Conservation (phyloP, 2,113 vertebrate species). For the Mixornis gularis region DNA sequence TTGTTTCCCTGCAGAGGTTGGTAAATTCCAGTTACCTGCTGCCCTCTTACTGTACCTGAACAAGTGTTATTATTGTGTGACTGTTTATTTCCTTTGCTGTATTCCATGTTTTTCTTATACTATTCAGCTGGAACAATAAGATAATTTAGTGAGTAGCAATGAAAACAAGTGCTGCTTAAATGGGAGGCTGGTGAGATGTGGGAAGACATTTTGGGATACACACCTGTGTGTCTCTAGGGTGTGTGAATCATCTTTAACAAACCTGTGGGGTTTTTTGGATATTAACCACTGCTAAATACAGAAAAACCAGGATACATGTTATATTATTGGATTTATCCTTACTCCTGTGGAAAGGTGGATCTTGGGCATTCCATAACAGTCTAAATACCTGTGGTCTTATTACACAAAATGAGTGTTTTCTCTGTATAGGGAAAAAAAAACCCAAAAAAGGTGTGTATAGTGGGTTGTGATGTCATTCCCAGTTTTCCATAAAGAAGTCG, state of each 20-base stretch:
- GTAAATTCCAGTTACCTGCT: neutral
- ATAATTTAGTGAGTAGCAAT: neutral
- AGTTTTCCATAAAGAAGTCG: neutral
- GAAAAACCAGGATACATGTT: neutral
- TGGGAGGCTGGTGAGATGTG: neutral
- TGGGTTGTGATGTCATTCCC: neutral
- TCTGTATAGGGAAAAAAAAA: neutral
- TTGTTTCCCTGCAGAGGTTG: neutral
- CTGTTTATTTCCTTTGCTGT: neutral
- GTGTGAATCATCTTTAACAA: neutral
- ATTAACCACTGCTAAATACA: neutral
- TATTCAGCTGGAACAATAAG: neutral
- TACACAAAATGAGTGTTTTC: neutral
- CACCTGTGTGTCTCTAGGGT: neutral
- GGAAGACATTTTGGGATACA: neutral
- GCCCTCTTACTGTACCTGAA: neutral
- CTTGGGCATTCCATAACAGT: neutral
- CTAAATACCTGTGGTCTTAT: neutral
- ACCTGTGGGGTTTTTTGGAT: fast-evolving
- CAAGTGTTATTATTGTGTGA: neutral
- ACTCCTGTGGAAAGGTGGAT: neutral
- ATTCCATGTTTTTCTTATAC: neutral
- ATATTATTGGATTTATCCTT: neutral
- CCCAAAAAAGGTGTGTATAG: neutral
- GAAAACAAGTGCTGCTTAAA: neutral